Evolutionary conservation across 1,140 invertebrate genomes (phyloP), one percentile per base, ranked within the genome.

Genomic region (Lordiphosa mommai): DNA sequence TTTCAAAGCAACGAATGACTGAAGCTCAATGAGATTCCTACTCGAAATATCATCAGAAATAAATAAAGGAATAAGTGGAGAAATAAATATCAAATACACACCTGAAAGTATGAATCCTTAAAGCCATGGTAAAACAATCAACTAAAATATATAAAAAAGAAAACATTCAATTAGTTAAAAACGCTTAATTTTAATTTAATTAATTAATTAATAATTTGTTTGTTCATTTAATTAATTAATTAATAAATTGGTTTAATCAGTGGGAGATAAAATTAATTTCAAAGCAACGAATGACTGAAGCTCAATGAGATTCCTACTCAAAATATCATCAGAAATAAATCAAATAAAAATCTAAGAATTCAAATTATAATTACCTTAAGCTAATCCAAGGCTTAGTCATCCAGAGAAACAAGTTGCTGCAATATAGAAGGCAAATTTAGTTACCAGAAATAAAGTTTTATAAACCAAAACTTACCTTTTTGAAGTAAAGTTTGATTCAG

Each of bases 291-390:
- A 74, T 82, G 76, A 82, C 76, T 82, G 76, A 80, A 59, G 77
- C 70, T 92, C 92, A 92, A 90, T 90, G 91, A 92, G 91, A 92
- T 92, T 92, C 91, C 91, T 91, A 90, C 87, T 89, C 47, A 7
- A 65, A 48, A 56, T 59, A 59, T 86, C 82, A 86, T 86, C 84
- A 87, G 3, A 23, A 23, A 14, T 20, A 33, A 36, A 29, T 8
- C 23, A 12, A 6, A 8, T 23, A 5, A 5, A 4, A 20, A 4
- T 9, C 7, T 12, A n/a, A 20, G 30, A 7, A 27, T 6, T 2
- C 2, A 2, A 2, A 36, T 10, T 14, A n/a, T 10, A 27, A 12
- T 41, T 23, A 23, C 0, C 10, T 34, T 10, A 34, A 30, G 12
- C 2, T 0, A 37, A 7, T 27, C 4, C 6, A 27, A 27, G 0